Base-by-base conservation (phyloP, 2,888 invertebrate genomes). In the Arctia plantaginis region DNA sequence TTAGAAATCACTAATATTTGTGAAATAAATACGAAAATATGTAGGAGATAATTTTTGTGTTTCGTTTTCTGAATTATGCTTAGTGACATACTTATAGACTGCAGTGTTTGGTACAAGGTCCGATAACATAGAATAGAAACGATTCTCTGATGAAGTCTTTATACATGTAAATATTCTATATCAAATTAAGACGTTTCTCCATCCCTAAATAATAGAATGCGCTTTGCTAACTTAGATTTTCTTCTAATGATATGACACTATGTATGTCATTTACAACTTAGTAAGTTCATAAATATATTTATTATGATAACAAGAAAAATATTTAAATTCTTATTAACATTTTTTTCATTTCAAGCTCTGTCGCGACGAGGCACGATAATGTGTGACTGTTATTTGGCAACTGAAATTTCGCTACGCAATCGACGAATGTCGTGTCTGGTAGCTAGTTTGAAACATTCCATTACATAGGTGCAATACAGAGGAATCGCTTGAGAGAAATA, bases 401-500 rank as follows among this genome's bases (percentile, higher is more conserved):
- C 12, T 30, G 30, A 44, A 67, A 10, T 30, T 30, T 30, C 15
- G 3, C 44, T 18, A 39, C 10, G 18, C 66, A 2, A 27, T 27
- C 44, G 44, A 41, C 44, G 30, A 41, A 41, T 59, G 30, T 44
- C 30, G 30, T 20, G 44, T 30, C 27, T 30, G 2, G 20, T 20
- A 44, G 30, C 44, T 67, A 67, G 67, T 67, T 67, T 33, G 7
- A 67, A 67, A 47, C 33, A 47, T 47, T 33, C 44, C 33, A 47
- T 68, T 72, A 73, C 74, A 77, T 73, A 78, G 76, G 76, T 82
- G 85, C 79, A 73, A 72, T 76, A 74, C 74, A 78, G 80, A 84
- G 79, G 77, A 82, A 84, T 80, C 76, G 80, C 79, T 81, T 84
- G 78, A 77, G 73, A 80, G 71, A 83, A 83, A 81, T 84, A 86